These are phyloP conservation scores for Drosophila ambigua DNA, from an alignment of 1,140 invertebrate species.

Conservation along the genomic window DNA sequence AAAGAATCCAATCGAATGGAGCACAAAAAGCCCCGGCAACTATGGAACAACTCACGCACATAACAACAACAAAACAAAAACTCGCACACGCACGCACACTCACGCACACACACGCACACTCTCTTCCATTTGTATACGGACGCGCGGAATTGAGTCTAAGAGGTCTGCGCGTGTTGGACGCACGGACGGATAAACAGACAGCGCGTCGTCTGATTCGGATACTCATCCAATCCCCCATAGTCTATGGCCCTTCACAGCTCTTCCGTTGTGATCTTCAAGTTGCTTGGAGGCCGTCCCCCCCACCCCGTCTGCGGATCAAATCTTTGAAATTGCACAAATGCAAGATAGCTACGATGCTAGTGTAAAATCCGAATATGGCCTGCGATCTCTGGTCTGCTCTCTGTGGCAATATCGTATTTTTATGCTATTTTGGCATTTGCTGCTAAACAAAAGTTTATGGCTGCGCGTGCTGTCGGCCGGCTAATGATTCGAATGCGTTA, in stretches of 20 bases:
- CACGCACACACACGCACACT: constrained; percentile 10
- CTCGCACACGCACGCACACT: not conserved
- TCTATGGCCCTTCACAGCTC: constrained; percentile 22
- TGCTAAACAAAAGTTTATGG: constrained; percentile 61
- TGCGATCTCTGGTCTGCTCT: not conserved
- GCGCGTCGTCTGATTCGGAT: constrained; percentile 34
- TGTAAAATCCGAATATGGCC: not conserved
- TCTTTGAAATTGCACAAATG: no score
- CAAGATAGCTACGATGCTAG: constrained; percentile 1
- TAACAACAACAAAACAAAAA: constrained; percentile 10
- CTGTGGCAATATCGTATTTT: constrained; percentile 21
- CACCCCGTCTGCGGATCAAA: no score
- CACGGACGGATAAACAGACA: constrained; percentile 58
- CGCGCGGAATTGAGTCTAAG: constrained; percentile 54
- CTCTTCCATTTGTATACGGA: constrained; percentile 9
- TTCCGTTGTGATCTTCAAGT: constrained; percentile 16
- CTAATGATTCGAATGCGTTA: constrained; percentile 70
- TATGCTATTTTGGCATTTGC: constrained; percentile 44
- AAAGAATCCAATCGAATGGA: constrained; percentile 26
- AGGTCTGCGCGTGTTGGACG: constrained; percentile 68
- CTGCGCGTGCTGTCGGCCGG: constrained; percentile 55
- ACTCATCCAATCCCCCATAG: constrained; percentile 3
- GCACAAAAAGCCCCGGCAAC: constrained; percentile 27
- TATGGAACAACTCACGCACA: constrained; percentile 23
- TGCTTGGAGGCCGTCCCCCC: not conserved